Evolutionary conservation across 2,113 vertebrate genomes (phyloP).

Genomic region (Leuciscus idus): DNA sequence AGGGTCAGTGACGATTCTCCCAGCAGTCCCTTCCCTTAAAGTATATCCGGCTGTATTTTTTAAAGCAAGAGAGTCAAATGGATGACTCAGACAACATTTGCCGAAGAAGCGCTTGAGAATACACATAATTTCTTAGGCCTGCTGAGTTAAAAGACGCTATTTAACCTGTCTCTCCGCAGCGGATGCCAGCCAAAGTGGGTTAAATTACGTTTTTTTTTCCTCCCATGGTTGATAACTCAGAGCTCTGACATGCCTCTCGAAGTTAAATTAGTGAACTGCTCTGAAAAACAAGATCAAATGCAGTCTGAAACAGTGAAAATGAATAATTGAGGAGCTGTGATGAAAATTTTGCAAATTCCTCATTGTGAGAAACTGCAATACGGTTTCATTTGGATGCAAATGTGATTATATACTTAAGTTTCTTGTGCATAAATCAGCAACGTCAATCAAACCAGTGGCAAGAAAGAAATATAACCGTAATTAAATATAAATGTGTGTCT

Average conservation of each 20-base stretch:
- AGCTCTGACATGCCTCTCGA: neutral
- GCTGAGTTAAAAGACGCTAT: conserved; percentile 22
- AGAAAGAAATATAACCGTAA: conserved; percentile 32
- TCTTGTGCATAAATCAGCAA: conserved; percentile 46
- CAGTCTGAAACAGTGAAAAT: neutral
- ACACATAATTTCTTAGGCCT: conserved; percentile 15
- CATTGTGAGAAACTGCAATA: conserved; percentile 32
- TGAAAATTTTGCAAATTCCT: conserved; percentile 26
- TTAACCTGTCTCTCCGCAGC: conserved; percentile 2
- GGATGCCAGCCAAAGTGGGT: neutral
- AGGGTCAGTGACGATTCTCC: neutral
- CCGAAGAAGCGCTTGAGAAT: conserved; percentile 10
- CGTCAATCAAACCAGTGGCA: conserved; percentile 46
- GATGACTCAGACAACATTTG: conserved; percentile 17
- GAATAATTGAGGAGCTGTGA: conserved; percentile 23
- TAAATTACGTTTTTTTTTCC: neutral
- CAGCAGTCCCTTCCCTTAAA: neutral
- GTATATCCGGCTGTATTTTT: neutral
- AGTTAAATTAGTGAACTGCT: conserved; percentile 30
- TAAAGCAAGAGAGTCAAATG: neutral
- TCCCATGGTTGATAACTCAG: neutral
- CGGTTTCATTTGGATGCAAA: conserved; percentile 59
- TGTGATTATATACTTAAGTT: conserved; percentile 50
- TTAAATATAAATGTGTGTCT: conserved; percentile 37
- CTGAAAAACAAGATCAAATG: conserved; percentile 49